Conservation (phyloP, 92 coral and sea anemone genomes). For the Plumapathes pennacea region DNA sequence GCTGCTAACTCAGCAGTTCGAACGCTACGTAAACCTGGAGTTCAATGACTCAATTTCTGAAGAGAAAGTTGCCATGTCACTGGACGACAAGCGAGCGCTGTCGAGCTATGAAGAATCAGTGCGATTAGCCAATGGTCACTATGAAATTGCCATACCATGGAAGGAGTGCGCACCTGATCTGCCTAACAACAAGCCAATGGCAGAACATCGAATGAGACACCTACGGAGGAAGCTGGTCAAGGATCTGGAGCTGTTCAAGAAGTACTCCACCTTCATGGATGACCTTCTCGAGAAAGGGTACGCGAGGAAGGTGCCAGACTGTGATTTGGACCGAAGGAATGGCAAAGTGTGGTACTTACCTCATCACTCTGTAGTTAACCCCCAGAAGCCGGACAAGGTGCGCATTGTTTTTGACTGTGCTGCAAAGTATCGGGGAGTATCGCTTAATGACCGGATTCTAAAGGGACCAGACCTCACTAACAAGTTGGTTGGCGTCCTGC, state of each 20-base stretch:
- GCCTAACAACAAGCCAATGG: conserved; percentile 45
- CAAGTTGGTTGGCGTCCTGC: conserved; percentile 44
- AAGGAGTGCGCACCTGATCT: conserved; percentile 13
- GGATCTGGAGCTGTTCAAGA: conserved; percentile 16
- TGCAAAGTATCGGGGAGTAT: conserved; percentile 44
- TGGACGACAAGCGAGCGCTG: conserved; percentile 42
- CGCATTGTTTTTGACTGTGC: conserved; percentile 56
- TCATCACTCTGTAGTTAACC: conserved; percentile 51
- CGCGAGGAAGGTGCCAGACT: conserved; percentile 48
- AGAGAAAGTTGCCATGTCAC: conserved; percentile 28
- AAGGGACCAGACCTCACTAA: conserved; percentile 62
- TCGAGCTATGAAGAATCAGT: conserved; percentile 39
- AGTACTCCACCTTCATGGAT: conserved; percentile 41
- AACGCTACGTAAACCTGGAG: conserved; percentile 27
- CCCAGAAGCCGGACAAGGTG: conserved; percentile 55
- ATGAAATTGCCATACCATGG: conserved; percentile 57
- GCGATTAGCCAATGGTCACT: conserved; percentile 40
- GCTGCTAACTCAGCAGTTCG: conserved; percentile 28
- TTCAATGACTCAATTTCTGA: conserved; percentile 36
- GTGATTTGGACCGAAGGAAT: conserved; percentile 10
- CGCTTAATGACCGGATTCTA: conserved; percentile 46
- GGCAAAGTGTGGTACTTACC: conserved; percentile 50
- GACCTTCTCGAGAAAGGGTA: conserved; percentile 36
- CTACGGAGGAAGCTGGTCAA: conserved; percentile 19
- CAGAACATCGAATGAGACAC: conserved; percentile 41